Conservation (phyloP, 2,888 invertebrate species). For the Monoplex corrugatus region DNA sequence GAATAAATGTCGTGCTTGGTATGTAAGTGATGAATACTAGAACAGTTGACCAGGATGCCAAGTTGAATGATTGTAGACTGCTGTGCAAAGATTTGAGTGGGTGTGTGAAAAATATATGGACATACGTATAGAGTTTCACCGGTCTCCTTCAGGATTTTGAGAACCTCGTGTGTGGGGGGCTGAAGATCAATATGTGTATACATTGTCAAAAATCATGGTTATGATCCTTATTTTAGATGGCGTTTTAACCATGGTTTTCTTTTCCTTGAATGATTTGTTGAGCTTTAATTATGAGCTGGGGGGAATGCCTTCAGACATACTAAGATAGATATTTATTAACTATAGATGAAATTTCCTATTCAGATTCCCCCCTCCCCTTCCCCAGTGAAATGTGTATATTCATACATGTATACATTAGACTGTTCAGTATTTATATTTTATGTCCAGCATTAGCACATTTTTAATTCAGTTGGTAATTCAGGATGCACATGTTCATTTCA, state of each 20-base stretch:
- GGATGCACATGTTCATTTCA: conserved; percentile 5
- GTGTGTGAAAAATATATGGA: background rate
- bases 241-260: conserved; percentile 14
- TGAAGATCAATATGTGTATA: background rate
- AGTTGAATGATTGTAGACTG: too few species aligned
- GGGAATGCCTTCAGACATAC: too few species aligned
- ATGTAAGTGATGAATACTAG: background rate
- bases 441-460: background rate
- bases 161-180: background rate
- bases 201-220: conserved; percentile 17
- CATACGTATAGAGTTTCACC: background rate
- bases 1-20: background rate
- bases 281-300: background rate
- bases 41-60: too few species aligned
- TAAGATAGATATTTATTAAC: too few species aligned
- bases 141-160: background rate
- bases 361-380: too few species aligned
- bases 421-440: background rate
- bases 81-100: background rate
- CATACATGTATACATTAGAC: background rate
- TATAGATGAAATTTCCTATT: too few species aligned
- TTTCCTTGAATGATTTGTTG: background rate
- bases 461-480: conserved; percentile 12
- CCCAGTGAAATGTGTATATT: background rate
- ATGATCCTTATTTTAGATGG: background rate